Evolutionary conservation across 2,888 invertebrate species (phyloP).

Genomic region (Trachelus iudaicus): DNA sequence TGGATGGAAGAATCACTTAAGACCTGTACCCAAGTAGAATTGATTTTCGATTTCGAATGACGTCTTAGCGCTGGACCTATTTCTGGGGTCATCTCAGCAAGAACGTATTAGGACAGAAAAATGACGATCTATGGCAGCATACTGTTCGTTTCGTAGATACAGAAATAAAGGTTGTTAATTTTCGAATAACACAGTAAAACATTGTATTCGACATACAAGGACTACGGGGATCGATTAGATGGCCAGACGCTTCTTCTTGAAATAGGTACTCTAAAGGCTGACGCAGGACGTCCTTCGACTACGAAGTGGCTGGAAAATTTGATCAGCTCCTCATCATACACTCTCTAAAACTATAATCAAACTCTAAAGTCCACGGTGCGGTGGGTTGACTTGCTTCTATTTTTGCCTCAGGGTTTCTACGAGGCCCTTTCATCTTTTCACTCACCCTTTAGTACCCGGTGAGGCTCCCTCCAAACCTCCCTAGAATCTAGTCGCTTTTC

Average conservation of each 20-base stretch:
- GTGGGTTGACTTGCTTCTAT: slow-evolving; percentile 16
- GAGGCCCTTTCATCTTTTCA: slow-evolving; percentile 40
- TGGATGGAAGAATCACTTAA: neutral
- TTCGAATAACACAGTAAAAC: neutral
- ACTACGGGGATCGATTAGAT: neutral
- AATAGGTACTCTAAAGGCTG: neutral
- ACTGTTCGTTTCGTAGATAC: neutral
- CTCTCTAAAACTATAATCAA: slow-evolving; percentile 48
- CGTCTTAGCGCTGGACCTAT: neutral
- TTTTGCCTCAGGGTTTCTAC: slow-evolving; percentile 31
- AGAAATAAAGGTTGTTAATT: too few relatives aligned
- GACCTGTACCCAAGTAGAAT: neutral
- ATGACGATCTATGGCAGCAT: neutral
- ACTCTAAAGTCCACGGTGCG: slow-evolving; percentile 37
- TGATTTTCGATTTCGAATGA: neutral
- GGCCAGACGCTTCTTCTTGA: neutral
- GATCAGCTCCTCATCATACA: slow-evolving; percentile 39
- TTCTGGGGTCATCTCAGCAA: neutral
- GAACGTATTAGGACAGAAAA: neutral
- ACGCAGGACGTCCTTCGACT: neutral
- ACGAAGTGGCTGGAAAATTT: slow-evolving; percentile 40
- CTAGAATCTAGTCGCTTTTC: slow-evolving; percentile 6
- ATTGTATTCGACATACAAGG: neutral
- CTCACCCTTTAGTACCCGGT: slow-evolving; percentile 1
- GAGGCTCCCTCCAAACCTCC: neutral